phyloP scores from a whole-genome alignment of 2,888 invertebrate genomes.

The Zygothrica quintamaculata region DNA sequence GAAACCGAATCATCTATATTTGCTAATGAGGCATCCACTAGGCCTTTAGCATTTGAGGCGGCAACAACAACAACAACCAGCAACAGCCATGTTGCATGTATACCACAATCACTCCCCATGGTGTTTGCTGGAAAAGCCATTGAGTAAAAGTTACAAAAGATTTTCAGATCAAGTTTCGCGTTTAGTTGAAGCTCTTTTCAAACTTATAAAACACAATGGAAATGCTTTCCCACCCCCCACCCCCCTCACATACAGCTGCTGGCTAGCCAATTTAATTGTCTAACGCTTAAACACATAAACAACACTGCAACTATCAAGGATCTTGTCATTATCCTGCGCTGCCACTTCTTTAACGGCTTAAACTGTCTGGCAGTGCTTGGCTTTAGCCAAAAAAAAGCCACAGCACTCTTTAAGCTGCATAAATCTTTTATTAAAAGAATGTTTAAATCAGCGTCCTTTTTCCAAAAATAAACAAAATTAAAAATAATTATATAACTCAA shows the following conservation, averaged over 20 bases:
- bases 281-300: conserved; percentile 36
- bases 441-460: too few relatives aligned
- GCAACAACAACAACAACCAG: neutral
- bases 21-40: conserved; percentile 53
- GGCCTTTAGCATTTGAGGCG: conserved; percentile 12
- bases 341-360: too few relatives aligned
- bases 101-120: conserved; percentile 18
- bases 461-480: too few relatives aligned
- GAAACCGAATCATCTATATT: conserved; percentile 6
- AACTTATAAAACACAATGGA: neutral
- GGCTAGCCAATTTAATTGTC: conserved; percentile 43
- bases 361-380: too few relatives aligned
- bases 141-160: conserved; percentile 2
- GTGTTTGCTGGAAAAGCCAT: conserved; percentile 2
- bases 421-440: too few relatives aligned
- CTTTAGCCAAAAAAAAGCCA: too few relatives aligned
- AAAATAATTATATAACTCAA: too few relatives aligned
- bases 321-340: too few relatives aligned
- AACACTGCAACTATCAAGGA: conserved; percentile 19
- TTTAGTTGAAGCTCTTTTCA: neutral
- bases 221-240: too few relatives aligned
- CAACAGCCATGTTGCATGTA: neutral
- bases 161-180: neutral
- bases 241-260: neutral
- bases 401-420: too few relatives aligned